Evolutionary conservation across 2,113 vertebrate species (phyloP), one percentile per base, ranked within the genome.

Genomic region (Nansenia antarctica): DNA sequence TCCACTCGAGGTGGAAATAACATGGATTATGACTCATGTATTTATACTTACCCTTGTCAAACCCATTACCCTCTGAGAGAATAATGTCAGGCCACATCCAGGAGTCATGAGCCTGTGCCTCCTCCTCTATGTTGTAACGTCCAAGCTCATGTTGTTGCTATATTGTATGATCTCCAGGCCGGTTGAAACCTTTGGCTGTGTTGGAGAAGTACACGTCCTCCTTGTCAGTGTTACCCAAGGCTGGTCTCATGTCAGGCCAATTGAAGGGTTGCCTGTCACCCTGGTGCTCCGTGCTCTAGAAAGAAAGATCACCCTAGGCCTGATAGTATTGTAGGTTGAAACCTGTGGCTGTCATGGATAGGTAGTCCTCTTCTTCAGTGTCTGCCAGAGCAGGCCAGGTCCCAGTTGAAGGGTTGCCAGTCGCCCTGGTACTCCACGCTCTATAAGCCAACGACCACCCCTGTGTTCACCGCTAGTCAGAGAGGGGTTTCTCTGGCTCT

Each of bases 1-100:
- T 76, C 81, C 88, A 81, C 73, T 81, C 47, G 47, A 76, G 78
- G 82, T 85, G 85, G 85, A 88, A 89, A 88, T 86, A 88, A 82
- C 83, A 79, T 49, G 53, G 76, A 74, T 78, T 72, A 35, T 87
- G 84, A 86, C 42, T 88, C 86, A 87, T 68, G 18, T 85, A 82
- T 90, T 90, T 87, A 82, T 77, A 81, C 82, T 83, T 69, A 11
- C 34, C 47, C 78, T 79, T 84, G 87, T 86, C 82, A 76, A 69
- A 72, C 85, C 35, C 49, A 57, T 77, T 79, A 85, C 67, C 85
- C 77, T 75, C 67, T 31, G 63, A 71, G 39, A 84, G 78, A 81
- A 85, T 79, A 69, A 86, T 84, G 81, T 81, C 61, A 30, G 77
- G 54, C 76, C 67, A 67, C 69, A 70, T 72, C 72, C 82, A 76